Base-by-base conservation (phyloP, 2,888 invertebrate genomes). In the Eledona agricola region DNA sequence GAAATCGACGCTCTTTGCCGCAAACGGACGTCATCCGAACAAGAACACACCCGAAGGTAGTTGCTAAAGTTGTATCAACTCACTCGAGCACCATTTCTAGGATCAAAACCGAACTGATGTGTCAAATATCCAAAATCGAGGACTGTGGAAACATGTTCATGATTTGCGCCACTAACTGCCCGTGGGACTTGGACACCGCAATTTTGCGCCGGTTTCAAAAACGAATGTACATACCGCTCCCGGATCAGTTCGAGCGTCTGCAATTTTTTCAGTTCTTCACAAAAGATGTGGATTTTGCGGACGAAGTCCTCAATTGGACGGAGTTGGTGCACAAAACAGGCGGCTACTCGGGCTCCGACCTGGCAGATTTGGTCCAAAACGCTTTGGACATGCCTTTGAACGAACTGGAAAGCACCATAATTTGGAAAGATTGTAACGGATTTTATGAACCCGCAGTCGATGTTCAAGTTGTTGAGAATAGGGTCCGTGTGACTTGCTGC, bases 181-280 rank as follows among this genome's bases (percentile, higher is more conserved):
- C 84, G 0, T 83, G 83, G 83, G 83, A 84, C 53, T 69, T 84
- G 13, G 84, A 84, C 61, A 67, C 78, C 0, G 84, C 83, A 1
- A 82, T 83, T 59, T 62, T 83, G 43, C 63, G 83, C 40, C 72
- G 84, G 26, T 83, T 83, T 59, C 81, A 83, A 64, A 79, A 78
- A 62, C 72, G 79, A 6, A 75, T 83, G 15, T 81, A 80, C 65
- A 74, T 83, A 19, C 80, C 82, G 1, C 67, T 83, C 12, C 84
- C 83, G 2, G 59, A 67, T 40, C 38, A 47, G 2, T 23, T 57
- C 2, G 73, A 75, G 50, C 60, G 75, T 17, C 38, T 60, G 5
- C 66, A 72, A 51, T 57, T 76, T 7, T 59, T 77, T 12, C 63
- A 64, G 56, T 43, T 70, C 16, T 67, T 67, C 38, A 66, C 65